phyloP scores from a whole-genome alignment of 2,797 vertebrate species.

The Rhinoraja longicauda region DNA sequence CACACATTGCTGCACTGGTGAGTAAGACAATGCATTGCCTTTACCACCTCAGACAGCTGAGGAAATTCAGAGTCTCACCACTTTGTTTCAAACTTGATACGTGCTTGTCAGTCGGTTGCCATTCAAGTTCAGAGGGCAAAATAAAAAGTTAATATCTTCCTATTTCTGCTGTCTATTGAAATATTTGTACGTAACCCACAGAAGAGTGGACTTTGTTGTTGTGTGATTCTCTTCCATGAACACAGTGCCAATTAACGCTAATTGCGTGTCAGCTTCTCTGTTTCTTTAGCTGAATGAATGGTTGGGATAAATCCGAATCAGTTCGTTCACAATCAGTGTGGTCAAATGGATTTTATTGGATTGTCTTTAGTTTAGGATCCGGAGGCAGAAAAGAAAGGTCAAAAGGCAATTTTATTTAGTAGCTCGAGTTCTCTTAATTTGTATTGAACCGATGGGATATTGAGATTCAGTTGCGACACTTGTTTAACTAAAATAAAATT shows the following conservation, averaged over 20 bases:
- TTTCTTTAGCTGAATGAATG: background rate
- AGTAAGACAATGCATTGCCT: too few species aligned
- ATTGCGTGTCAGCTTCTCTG: slow-evolving; percentile 20
- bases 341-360: slow-evolving; percentile 15
- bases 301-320: slow-evolving; percentile 7
- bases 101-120: background rate
- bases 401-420: background rate
- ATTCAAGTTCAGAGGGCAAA: background rate
- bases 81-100: background rate
- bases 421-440: background rate
- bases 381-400: background rate
- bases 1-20: too few species aligned
- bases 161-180: background rate
- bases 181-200: background rate
- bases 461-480: background rate
- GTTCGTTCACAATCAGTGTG: slow-evolving; percentile 9
- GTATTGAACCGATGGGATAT: background rate
- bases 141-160: background rate
- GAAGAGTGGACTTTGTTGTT: background rate
- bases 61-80: too few species aligned
- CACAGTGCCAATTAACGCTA: background rate
- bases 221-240: background rate
- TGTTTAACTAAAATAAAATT: background rate
- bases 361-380: background rate
- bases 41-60: too few species aligned